phyloP scores from a whole-genome alignment of 2,113 vertebrate genomes.

The Chauna torquata region DNA sequence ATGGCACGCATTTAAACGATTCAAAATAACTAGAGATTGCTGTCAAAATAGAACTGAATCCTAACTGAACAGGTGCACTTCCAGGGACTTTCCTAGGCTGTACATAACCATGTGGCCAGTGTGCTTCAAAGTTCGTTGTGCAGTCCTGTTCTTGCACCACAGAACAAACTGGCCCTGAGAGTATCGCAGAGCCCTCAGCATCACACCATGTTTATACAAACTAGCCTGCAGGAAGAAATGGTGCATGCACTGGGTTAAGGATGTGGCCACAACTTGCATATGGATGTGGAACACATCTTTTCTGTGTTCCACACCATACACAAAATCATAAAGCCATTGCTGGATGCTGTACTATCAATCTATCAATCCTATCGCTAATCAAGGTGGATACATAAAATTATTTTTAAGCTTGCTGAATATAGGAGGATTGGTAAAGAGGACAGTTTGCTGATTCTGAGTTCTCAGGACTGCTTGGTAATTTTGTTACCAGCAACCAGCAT shows the following conservation, averaged over 20 bases:
- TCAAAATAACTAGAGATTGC: not conserved
- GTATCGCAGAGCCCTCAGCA: too few relatives aligned
- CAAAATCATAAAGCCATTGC: not conserved
- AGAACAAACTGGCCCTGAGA: fast-evolving
- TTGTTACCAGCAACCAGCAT: not conserved
- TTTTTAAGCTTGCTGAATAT: not conserved
- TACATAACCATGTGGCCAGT: fast-evolving
- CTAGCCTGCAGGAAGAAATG: not conserved
- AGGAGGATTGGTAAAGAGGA: not conserved
- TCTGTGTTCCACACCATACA: not conserved
- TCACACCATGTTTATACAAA: not conserved
- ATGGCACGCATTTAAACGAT: not conserved
- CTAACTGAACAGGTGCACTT: not conserved
- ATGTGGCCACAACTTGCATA: not conserved
- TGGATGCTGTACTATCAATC: not conserved
- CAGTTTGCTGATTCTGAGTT: not conserved
- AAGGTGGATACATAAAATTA: not conserved
- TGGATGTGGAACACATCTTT: not conserved
- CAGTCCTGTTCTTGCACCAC: not conserved
- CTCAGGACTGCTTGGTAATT: not conserved
- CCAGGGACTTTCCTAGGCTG: not conserved
- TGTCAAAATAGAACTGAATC: not conserved
- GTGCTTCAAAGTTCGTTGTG: not conserved
- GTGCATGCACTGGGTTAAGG: not conserved
- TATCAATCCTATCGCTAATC: not conserved